phyloP scores from a whole-genome alignment of 2,797 vertebrate species.

The Nasua narica region DNA sequence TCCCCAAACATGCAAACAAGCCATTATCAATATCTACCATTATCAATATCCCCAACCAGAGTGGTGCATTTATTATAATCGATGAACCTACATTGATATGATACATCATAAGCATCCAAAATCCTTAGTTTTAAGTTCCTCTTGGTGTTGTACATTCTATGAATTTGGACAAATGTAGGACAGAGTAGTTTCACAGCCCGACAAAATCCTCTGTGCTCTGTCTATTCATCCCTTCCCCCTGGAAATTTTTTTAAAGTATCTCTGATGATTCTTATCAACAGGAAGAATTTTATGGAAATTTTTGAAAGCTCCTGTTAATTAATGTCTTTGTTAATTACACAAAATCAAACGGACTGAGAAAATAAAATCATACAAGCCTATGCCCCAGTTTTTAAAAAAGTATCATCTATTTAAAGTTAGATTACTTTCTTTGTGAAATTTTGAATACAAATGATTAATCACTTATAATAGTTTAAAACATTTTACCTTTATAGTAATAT shows the following conservation, averaged over 20 bases:
- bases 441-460: slow-evolving; percentile 13
- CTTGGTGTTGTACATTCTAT: background rate
- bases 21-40: background rate
- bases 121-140: background rate
- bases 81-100: background rate
- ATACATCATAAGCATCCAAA: background rate
- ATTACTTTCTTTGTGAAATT: slow-evolving; percentile 36
- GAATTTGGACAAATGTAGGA: background rate
- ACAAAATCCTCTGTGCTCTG: background rate
- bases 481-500: background rate
- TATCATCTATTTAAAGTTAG: slow-evolving; percentile 3
- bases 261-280: background rate
- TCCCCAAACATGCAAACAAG: background rate
- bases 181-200: background rate
- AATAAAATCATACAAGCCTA: background rate
- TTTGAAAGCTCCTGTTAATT: slow-evolving; percentile 30
- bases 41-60: background rate
- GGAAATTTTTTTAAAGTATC: background rate
- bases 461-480: background rate
- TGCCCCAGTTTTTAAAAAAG: background rate
- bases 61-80: background rate
- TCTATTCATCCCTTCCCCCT: background rate
- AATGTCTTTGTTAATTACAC: background rate
- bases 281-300: background rate
- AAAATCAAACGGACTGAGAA: background rate